Evolutionary conservation across 2,888 invertebrate species (phyloP).

Genomic region (Vesta saturnalis): DNA sequence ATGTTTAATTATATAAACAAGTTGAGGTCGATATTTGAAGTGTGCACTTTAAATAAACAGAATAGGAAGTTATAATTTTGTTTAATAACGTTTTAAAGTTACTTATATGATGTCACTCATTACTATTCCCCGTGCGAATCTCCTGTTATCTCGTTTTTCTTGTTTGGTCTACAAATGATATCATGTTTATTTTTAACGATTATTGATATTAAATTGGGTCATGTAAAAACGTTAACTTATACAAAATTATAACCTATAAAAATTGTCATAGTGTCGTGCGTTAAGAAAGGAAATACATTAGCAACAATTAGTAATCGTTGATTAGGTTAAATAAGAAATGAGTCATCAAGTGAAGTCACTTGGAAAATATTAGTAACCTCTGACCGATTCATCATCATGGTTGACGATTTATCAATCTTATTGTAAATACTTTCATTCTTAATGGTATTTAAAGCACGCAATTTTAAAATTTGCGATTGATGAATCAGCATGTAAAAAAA

Average conservation of each 20-base stretch:
- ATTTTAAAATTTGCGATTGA: neutral
- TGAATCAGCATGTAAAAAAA: neutral
- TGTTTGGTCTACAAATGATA: slow-evolving; percentile 23
- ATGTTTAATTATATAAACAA: no score
- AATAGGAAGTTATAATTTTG: neutral
- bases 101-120: slow-evolving; percentile 22
- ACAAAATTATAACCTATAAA: no score
- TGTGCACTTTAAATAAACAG: neutral
- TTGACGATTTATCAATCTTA: no score
- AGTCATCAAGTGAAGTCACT: slow-evolving; percentile 20
- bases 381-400: neutral
- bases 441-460: neutral
- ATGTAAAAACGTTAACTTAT: no score
- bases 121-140: no score
- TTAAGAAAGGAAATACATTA: no score
- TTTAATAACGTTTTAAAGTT: neutral
- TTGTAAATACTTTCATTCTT: no score
- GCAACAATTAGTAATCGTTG: slow-evolving; percentile 8
- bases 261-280: no score
- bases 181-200: slow-evolving; percentile 29
- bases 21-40: no score
- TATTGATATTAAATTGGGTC: slow-evolving; percentile 19
- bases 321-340: slow-evolving; percentile 7
- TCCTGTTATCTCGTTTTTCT: slow-evolving; percentile 17
- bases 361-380: slow-evolving; percentile 10